These are phyloP conservation scores for Narcine bancroftii DNA, from an alignment of 2,113 vertebrate species.

Conservation along the genomic window DNA sequence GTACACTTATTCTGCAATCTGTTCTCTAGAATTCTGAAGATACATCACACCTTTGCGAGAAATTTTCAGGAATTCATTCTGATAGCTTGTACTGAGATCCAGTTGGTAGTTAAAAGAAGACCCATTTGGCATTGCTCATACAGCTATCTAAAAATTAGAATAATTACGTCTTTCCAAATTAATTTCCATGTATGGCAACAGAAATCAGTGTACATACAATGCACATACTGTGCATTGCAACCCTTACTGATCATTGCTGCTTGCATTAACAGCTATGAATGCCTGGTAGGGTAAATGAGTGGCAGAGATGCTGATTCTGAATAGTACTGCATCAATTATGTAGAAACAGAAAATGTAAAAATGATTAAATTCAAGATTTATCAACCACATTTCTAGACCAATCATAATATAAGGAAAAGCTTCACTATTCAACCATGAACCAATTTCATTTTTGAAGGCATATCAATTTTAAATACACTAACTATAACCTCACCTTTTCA, in stretches of 20 bases:
- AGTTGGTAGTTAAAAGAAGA: not conserved
- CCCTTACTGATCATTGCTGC: constrained; percentile 7
- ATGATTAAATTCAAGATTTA: not conserved
- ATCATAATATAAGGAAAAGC: not conserved
- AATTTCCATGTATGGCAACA: not conserved
- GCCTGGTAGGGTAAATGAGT: constrained; percentile 19
- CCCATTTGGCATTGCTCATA: not conserved
- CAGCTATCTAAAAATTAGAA: constrained; percentile 5
- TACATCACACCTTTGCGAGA: constrained; percentile 18
- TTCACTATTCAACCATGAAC: not conserved
- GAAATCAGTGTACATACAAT: not conserved
- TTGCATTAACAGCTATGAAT: constrained; percentile 25
- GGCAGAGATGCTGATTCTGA: constrained; percentile 27
- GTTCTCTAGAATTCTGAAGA: constrained; percentile 8
- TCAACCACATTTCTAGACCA: not conserved
- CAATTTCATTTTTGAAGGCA: not conserved
- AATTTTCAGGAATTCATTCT: constrained; percentile 25
- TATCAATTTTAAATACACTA: not conserved
- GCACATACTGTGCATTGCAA: not conserved
- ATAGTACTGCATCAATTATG: constrained; percentile 9
- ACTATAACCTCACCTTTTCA: not conserved
- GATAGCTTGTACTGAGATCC: not conserved
- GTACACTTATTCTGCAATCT: not conserved
- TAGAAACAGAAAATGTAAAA: constrained; percentile 13
- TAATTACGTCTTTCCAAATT: not conserved